Evolutionary conservation across 2,797 vertebrate genomes (phyloP).

Genomic region (Acanthurus lineatus): DNA sequence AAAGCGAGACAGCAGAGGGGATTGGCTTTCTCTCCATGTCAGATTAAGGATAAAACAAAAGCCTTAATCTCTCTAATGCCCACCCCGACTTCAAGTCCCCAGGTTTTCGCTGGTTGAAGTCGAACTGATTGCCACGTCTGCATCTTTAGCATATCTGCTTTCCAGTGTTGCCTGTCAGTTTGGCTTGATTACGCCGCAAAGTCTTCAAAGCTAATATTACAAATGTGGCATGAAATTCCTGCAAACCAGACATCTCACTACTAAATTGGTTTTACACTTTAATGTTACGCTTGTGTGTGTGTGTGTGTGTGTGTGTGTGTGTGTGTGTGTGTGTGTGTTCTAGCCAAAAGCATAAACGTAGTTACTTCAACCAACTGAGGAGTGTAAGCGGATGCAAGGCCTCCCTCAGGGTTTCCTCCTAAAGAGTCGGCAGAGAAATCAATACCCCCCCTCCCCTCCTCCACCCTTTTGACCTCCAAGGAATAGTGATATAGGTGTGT

Average conservation of each 20-base stretch:
- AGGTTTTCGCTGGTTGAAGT: constrained; percentile 47
- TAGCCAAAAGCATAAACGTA: constrained; percentile 54
- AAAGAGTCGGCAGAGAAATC: constrained; percentile 70
- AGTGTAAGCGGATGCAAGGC: constrained; percentile 61
- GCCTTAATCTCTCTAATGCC: constrained; percentile 43
- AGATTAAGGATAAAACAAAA: constrained; percentile 62
- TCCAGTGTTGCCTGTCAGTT: constrained; percentile 21
- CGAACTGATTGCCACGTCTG: constrained; percentile 25
- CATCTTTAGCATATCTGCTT: constrained; percentile 34
- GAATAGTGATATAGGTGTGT: constrained; percentile 46
- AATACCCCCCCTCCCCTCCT: constrained; percentile 65
- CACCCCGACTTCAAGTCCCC: constrained; percentile 28
- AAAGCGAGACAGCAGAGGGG: constrained; percentile 27
- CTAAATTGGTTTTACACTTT: constrained; percentile 34
- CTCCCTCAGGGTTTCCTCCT: constrained; percentile 71
- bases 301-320: constrained; percentile 33
- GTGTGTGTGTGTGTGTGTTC: constrained; percentile 42
- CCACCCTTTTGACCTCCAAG: constrained; percentile 51
- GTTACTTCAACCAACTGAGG: constrained; percentile 65
- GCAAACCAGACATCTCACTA: constrained; percentile 52
- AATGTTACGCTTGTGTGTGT: neutral
- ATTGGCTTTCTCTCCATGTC: constrained; percentile 44
- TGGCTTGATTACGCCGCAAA: constrained; percentile 34
- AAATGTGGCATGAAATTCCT: constrained; percentile 59
- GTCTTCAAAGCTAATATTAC: constrained; percentile 56